Percentiles rank a stretch among this genome's conserved stretches.
Evolutionary conservation across 1,140 invertebrate species (phyloP).

Genomic region (Atopsyche davidsoni): DNA sequence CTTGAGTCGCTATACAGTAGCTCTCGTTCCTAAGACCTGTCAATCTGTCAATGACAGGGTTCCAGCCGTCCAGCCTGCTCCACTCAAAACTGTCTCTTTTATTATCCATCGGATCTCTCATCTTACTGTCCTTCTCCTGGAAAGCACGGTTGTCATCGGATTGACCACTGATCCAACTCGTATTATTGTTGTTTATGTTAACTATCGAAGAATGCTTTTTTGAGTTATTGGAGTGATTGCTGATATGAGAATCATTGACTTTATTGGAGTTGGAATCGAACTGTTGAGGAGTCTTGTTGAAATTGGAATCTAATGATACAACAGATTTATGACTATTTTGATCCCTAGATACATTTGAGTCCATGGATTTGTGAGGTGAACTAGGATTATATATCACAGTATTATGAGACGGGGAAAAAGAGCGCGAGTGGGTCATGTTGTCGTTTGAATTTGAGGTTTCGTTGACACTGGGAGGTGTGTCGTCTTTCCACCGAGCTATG

Average conservation of each 20-base stretch:
- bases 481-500: conserved; percentile 47
- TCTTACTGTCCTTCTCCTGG: conserved; percentile 38
- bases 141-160: conserved; percentile 46
- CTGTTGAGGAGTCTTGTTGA: conserved; percentile 33
- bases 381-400: conserved; percentile 44
- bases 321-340: conserved; percentile 38
- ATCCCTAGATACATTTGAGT: conserved; percentile 25
- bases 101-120: conserved; percentile 38
- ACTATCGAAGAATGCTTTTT: conserved; percentile 46
- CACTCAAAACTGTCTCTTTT: conserved; percentile 49
- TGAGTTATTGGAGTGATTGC: conserved; percentile 33
- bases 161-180: conserved; percentile 45
- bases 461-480: conserved; percentile 44
- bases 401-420: conserved; percentile 40
- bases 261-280: conserved; percentile 33
- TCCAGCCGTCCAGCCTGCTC: conserved; percentile 46
- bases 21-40: conserved; percentile 72
- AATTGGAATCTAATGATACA: conserved; percentile 31
- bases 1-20: conserved; percentile 71
- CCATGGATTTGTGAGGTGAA: conserved; percentile 26
- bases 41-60: conserved; percentile 76
- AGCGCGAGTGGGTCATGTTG: conserved; percentile 35
- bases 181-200: conserved; percentile 47
- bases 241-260: conserved; percentile 31
- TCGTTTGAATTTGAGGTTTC: conserved; percentile 43